Evolutionary conservation across 1,140 invertebrate species (phyloP), one percentile per base, ranked within the genome.

Genomic region (Polypedilum pembai): DNA sequence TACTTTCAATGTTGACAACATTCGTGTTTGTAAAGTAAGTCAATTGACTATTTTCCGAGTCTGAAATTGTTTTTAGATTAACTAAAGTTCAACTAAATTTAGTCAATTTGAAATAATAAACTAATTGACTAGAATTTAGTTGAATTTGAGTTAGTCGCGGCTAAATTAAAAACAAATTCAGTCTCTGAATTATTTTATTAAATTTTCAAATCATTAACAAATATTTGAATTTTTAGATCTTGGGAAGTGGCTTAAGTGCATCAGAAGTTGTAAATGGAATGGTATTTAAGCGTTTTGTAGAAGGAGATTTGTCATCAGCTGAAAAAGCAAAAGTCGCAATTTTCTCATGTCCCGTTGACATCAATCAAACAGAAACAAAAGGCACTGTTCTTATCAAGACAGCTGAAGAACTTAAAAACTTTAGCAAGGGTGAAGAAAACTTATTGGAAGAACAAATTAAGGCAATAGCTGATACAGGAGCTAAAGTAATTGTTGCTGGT

Each of bases 351-450:
- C 92, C 97, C 1, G 87, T 99, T 63, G 98, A 99, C 80, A 89
- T 95, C 7, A 91, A 91, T 69, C 95, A 98, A 81, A 99, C 98
- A n/a, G 98, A 99, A 86, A 99, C 98, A 0, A 99, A 99, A 86
- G 98, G 98, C 76, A 99, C 98, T 20, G 96, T 99, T 40, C 83
- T 99, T 18, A 99, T 99, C 72, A 98, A 98, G 82, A 89, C 90
- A 63, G 98, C 98, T 21, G 90, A 97, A 81, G 98, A 99, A 84
- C 83, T 99, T 3, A 86, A 94, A 81, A 91, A 95, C 78, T 99
- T 98, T 80, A 96, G 94, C 75, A 88, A 89, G 72, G 98, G 96
- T 40, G 98, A 99, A 83, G 98, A 99, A 84, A 90, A 88, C 74
- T 82, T 95, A 7, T 85, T 99, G 75, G 98, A 99, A 81, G 85